Base-by-base conservation (phyloP, 1,140 invertebrate genomes). In the Epicauta chinensis region DNA sequence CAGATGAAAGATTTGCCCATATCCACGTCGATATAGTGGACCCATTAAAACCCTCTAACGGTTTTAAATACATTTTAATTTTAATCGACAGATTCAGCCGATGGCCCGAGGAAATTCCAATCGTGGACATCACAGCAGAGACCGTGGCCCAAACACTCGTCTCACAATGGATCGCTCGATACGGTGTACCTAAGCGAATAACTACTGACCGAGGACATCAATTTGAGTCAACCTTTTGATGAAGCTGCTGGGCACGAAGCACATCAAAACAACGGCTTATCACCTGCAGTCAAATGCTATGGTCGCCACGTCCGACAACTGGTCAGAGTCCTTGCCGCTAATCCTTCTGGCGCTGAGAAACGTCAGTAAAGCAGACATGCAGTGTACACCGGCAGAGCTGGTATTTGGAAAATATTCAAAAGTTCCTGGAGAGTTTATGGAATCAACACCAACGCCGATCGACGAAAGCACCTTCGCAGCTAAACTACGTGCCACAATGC, bases 231-330 rank as follows among this genome's bases (percentile, higher is more conserved):
- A 53, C n/a, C 2, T 56, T 9, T 17, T 69, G 16, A 53, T 36
- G 13, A 40, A 39, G 3, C 10, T 63, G 1, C 42, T 67, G 6
- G 65, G 71, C 7, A 60, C 39, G 3, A 30, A 43, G 5, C 36
- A 57, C 9, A 29, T 40, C 1, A 52, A 61, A 23, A 74, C 71
- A 0, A 55, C 53, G 4, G 43, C 53, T 2, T 47, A 58, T 31
- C 65, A 70, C 38, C 69, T 54, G 70, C 77, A 76, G 3, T 81
- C 82, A 68, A 86, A 84, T 34, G 40, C 15, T 45, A 50, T 23
- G 17, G 40, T 10, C n/a, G n/a, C n/a, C n/a, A n/a, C n/a, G n/a
- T 16, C n/a, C 3, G 6, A 15, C 16, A 16, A 16, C 64, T 55
- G 55, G 51, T 16, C 29, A 11, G 45, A 50, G 7, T 6, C 23